phyloP scores from a whole-genome alignment of 2,888 invertebrate species.

The Gerris lacustris region DNA sequence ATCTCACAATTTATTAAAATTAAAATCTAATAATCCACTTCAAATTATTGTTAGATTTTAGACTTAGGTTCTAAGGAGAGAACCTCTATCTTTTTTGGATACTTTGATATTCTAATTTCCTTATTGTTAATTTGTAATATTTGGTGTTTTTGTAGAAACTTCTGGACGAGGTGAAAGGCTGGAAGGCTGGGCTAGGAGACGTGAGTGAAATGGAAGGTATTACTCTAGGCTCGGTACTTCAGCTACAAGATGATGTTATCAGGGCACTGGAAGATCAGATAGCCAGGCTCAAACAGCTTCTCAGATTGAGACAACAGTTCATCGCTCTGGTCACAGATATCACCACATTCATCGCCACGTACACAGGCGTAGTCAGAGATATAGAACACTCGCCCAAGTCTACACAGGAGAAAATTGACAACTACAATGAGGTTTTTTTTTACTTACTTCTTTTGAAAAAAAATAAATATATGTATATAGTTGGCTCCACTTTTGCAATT shows the following conservation, averaged over 20 bases:
- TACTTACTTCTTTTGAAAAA: neutral
- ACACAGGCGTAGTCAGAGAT: conserved; percentile 70
- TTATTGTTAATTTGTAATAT: too few relatives aligned
- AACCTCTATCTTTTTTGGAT: too few relatives aligned
- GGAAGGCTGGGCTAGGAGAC: conserved; percentile 48
- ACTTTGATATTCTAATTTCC: too few relatives aligned
- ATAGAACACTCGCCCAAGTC: conserved; percentile 73
- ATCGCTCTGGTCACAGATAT: conserved; percentile 76
- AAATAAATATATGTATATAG: too few relatives aligned
- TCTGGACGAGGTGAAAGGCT: conserved; percentile 60
- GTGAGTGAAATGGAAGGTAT: conserved; percentile 60
- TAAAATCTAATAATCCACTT: too few relatives aligned
- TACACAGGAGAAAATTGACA: conserved; percentile 73
- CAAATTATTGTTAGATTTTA: too few relatives aligned
- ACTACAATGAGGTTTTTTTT: conserved; percentile 56
- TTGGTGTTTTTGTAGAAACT: conserved; percentile 42
- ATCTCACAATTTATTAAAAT: too few relatives aligned
- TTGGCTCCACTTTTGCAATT: too few relatives aligned
- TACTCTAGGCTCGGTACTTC: conserved; percentile 35
- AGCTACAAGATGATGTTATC: conserved; percentile 75
- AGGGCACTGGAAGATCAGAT: conserved; percentile 76
- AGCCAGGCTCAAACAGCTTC: conserved; percentile 60
- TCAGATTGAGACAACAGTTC: conserved; percentile 76
- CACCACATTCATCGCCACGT: conserved; percentile 72
- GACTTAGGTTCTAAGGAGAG: too few relatives aligned